phyloP scores from a whole-genome alignment of 2,888 invertebrate genomes.

The Atethmia centrago region DNA sequence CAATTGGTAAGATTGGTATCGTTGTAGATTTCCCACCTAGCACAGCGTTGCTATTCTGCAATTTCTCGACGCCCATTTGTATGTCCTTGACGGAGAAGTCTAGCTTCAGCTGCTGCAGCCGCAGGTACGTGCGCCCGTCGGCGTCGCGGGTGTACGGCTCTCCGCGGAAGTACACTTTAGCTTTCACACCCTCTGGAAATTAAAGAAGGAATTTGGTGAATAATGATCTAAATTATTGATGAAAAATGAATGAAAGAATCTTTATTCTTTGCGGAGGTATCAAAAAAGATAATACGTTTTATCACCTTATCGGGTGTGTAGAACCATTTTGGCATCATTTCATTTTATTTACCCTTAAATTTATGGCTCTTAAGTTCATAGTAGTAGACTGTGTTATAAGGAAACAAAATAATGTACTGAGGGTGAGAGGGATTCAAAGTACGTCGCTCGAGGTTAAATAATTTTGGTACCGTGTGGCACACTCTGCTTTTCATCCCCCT shows the following conservation, averaged over 20 bases:
- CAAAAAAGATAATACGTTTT: background rate
- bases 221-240: background rate
- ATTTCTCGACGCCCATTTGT: constrained; percentile 96
- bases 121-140: constrained; percentile 92
- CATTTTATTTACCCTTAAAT: background rate
- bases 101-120: constrained; percentile 94
- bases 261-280: background rate
- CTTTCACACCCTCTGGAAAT: constrained; percentile 94
- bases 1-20: background rate
- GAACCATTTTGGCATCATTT: background rate
- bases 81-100: constrained; percentile 96
- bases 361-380: no score
- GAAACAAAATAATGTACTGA: no score
- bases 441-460: no score
- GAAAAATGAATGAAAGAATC: background rate
- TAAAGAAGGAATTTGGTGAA: background rate
- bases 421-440: no score
- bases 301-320: background rate
- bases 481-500: no score
- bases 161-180: constrained; percentile 95
- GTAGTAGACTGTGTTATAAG: no score
- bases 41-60: constrained; percentile 95
- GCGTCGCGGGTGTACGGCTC: constrained; percentile 89
- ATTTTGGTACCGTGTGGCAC: no score
- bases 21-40: constrained; percentile 91